Evolutionary conservation across 2,113 vertebrate species (phyloP).

Genomic region (Coturnix japonica): DNA sequence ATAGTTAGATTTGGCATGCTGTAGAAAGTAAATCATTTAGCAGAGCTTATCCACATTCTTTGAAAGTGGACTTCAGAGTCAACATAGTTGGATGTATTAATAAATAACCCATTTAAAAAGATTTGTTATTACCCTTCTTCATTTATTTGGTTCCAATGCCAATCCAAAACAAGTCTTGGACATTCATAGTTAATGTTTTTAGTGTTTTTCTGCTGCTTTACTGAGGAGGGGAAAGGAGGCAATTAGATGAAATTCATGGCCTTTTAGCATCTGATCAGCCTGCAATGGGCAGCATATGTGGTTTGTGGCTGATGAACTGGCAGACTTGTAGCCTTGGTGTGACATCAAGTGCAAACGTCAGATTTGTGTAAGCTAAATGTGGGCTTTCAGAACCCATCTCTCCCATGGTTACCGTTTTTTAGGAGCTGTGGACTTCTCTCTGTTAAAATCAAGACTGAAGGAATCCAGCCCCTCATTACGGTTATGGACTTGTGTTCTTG

Average conservation of each 20-base stretch:
- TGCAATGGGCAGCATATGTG: neutral
- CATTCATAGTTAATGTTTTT: neutral
- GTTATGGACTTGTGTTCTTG: neutral
- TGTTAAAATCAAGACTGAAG: neutral
- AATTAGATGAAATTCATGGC: slow-evolving; percentile 50
- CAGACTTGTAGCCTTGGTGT: slow-evolving; percentile 7
- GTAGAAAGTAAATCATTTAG: neutral
- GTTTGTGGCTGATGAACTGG: slow-evolving; percentile 56
- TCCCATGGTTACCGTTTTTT: neutral
- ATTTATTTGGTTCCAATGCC: neutral
- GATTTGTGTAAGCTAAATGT: slow-evolving; percentile 8
- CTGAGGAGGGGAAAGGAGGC: neutral
- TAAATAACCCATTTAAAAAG: neutral
- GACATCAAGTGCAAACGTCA: slow-evolving; percentile 14
- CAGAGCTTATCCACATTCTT: neutral
- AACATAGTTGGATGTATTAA: neutral
- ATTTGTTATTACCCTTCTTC: neutral
- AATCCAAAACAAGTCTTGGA: neutral
- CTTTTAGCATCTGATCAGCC: slow-evolving; percentile 7
- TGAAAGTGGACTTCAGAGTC: neutral
- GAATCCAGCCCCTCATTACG: neutral
- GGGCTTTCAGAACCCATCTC: neutral
- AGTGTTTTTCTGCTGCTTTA: neutral
- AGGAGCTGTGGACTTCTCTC: neutral
- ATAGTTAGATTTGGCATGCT: slow-evolving; percentile 23